These are phyloP conservation scores for Trogon melanurus DNA, from an alignment of 2,113 vertebrate species.

Conservation along the genomic window DNA sequence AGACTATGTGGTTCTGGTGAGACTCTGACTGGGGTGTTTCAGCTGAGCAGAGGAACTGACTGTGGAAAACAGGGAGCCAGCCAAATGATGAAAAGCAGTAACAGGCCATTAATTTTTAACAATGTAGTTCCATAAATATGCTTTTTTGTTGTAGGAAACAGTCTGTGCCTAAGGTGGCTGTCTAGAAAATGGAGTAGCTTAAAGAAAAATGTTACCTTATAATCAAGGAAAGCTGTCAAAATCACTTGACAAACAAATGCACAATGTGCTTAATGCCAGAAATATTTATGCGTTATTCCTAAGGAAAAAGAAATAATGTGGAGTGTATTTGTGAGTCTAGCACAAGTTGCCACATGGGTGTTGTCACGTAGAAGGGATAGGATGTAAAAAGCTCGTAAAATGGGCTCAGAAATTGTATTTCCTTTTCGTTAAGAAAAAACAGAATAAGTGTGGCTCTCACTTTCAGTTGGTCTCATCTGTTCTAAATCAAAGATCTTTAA, in stretches of 20 bases:
- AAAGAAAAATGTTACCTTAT: constrained; percentile 25
- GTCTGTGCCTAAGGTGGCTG: not conserved
- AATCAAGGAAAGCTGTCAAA: constrained; percentile 30
- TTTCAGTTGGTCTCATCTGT: fast-evolving
- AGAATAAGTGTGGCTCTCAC: not conserved
- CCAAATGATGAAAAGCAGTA: not conserved
- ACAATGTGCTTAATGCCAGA: not conserved
- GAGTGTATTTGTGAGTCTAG: not conserved
- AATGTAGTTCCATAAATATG: not conserved
- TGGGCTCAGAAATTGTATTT: not conserved
- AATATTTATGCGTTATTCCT: constrained; percentile 3
- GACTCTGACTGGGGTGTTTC: not conserved
- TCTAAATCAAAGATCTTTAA: not conserved
- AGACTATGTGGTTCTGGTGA: not conserved
- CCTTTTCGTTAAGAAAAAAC: not conserved
- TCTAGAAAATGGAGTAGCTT: constrained; percentile 22
- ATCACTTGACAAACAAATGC: not conserved
- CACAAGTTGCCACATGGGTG: not conserved
- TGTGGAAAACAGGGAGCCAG: not conserved
- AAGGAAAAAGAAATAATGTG: not conserved
- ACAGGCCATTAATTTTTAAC: not conserved
- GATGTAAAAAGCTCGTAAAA: not conserved
- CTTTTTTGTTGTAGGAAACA: not conserved
- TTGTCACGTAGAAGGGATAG: not conserved
- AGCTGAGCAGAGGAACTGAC: not conserved